Conservation (phyloP, 2,888 invertebrate genomes). For the Lithophane ornitopus region DNA sequence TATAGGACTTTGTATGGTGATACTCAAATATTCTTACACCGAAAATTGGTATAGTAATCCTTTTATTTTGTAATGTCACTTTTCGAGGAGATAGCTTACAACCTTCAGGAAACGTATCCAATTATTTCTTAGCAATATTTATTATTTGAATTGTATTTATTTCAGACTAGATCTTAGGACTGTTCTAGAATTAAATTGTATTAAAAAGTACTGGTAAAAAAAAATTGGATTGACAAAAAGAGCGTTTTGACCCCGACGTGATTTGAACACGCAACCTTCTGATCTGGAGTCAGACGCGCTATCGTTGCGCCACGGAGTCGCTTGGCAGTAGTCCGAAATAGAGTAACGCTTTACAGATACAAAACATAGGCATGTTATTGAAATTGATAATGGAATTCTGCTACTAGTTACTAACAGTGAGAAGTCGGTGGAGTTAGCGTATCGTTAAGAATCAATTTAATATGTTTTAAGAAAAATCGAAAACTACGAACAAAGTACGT, state of each 20-base stretch:
- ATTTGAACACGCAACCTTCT: constrained; percentile 99
- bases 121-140: neutral
- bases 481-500: neutral
- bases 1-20: constrained; percentile 24
- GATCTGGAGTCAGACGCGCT: constrained; percentile 99
- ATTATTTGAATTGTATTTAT: neutral
- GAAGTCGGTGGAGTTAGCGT: neutral
- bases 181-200: neutral
- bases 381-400: too few relatives aligned
- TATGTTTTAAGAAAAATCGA: too few relatives aligned
- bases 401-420: neutral
- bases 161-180: neutral
- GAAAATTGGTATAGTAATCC: constrained; percentile 18
- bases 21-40: constrained; percentile 25
- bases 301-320: constrained; percentile 99
- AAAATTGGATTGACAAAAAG: constrained; percentile 16
- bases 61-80: constrained; percentile 9
- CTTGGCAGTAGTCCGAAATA: rapidly evolving
- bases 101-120: neutral
- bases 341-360: neutral
- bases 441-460: neutral
- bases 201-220: neutral
- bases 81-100: constrained; percentile 1
- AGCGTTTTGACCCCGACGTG: constrained; percentile 96
- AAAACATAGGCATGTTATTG: neutral